phyloP scores from a whole-genome alignment of 2,797 vertebrate genomes.

The Gymnothorax reevesii region DNA sequence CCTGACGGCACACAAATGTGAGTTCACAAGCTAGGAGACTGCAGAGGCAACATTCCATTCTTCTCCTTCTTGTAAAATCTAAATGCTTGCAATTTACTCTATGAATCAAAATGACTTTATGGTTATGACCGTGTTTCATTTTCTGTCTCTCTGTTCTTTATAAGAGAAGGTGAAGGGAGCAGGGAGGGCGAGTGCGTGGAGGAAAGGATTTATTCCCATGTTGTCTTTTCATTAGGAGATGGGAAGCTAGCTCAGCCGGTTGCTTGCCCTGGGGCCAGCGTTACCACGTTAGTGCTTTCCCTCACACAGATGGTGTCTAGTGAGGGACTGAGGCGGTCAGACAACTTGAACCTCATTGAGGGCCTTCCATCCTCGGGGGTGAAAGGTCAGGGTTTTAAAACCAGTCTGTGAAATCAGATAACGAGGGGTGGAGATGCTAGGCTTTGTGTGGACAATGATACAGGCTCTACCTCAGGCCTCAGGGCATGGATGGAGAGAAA shows the following conservation, averaged over 20 bases:
- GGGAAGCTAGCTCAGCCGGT: neutral
- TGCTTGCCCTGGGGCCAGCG: neutral
- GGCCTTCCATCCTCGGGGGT: neutral
- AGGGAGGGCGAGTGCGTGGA: neutral
- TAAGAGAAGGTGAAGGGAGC: slow-evolving; percentile 9
- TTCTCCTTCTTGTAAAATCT: neutral
- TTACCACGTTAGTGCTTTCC: neutral
- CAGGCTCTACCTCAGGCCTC: neutral
- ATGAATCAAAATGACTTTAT: neutral
- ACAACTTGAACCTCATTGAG: slow-evolving; percentile 32
- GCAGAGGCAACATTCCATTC: neutral
- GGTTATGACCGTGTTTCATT: neutral
- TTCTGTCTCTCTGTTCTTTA: neutral
- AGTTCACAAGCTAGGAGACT: neutral
- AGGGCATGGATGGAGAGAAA: neutral
- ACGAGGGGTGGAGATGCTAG: neutral
- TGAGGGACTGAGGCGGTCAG: neutral
- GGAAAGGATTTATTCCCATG: neutral
- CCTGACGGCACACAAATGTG: neutral
- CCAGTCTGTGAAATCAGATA: slow-evolving; percentile 14
- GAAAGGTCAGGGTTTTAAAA: slow-evolving; percentile 17
- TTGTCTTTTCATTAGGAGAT: neutral
- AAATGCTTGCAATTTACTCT: neutral
- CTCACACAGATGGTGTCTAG: slow-evolving; percentile 13
- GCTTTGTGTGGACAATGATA: neutral